Conservation (phyloP, 1,140 invertebrate species). For the Anagrus nilaparvatae region DNA sequence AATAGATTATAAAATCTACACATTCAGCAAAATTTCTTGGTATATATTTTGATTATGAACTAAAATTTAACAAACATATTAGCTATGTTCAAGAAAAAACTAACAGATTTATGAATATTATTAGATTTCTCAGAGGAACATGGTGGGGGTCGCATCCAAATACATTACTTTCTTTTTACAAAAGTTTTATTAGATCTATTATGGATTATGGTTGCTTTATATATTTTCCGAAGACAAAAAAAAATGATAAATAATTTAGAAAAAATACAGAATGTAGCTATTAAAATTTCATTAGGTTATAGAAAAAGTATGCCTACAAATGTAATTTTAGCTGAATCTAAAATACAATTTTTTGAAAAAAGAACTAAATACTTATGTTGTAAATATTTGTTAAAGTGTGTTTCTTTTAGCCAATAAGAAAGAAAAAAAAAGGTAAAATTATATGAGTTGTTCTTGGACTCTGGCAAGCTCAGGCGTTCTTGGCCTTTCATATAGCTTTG, state of each 20-base stretch:
- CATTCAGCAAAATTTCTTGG: not conserved
- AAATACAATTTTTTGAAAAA: too few species aligned
- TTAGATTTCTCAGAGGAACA: not conserved
- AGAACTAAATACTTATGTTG: too few species aligned
- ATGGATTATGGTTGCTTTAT: slow-evolving; percentile 4
- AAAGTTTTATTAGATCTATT: slow-evolving; percentile 2
- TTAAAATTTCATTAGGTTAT: not conserved
- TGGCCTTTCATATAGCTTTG: too few species aligned
- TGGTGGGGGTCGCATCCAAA: slow-evolving; percentile 4
- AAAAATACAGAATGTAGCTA: too few species aligned
- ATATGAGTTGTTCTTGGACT: too few species aligned
- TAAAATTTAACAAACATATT: not conserved
- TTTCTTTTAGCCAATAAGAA: too few species aligned
- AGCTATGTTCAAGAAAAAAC: not conserved
- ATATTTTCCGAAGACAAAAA: not conserved
- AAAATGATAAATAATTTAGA: not conserved
- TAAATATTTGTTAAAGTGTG: too few species aligned
- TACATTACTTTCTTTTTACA: slow-evolving; percentile 2
- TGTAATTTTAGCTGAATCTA: too few species aligned
- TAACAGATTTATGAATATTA: not conserved
- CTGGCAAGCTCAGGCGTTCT: too few species aligned
- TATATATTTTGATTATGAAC: slow-evolving; percentile 1
- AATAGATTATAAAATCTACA: not conserved
- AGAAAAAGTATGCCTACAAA: not conserved
- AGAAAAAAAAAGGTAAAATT: too few species aligned